Percentiles rank a stretch among this genome's conserved stretches.
phyloP scores from a whole-genome alignment of 2,888 invertebrate genomes.

The Myopa testacea region DNA sequence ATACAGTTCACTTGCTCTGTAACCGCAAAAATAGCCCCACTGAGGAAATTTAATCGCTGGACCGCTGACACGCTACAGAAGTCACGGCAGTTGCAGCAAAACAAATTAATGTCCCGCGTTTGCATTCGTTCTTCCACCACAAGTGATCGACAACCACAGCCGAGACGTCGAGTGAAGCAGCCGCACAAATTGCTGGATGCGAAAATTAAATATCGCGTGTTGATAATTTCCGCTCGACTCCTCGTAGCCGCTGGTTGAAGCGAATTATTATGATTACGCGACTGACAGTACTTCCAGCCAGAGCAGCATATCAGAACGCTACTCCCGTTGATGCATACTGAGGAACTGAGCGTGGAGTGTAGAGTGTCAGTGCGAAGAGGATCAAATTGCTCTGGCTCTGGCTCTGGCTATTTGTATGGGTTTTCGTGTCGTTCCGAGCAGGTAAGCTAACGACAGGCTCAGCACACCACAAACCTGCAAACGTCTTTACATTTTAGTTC shows the following conservation, averaged over 20 bases:
- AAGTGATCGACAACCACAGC: conserved; percentile 22
- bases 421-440: neutral
- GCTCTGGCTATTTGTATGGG: conserved; percentile 11
- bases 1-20: conserved; percentile 42
- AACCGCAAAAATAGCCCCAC: conserved; percentile 44
- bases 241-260: conserved; percentile 32
- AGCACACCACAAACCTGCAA: neutral
- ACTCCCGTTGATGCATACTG: neutral
- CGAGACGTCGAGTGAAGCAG: conserved; percentile 31
- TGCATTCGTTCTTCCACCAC: conserved; percentile 23
- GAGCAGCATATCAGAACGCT: neutral
- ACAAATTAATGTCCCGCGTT: conserved; percentile 37
- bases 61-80: conserved; percentile 44
- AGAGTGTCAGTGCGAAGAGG: conserved; percentile 26
- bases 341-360: neutral
- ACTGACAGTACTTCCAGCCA: conserved; percentile 33
- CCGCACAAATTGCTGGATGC: conserved; percentile 41
- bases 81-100: conserved; percentile 33
- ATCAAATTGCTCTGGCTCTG: conserved; percentile 29
- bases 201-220: conserved; percentile 43
- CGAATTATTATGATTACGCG: conserved; percentile 43
- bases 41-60: conserved; percentile 42
- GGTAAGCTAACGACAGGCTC: neutral
- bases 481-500: too few relatives aligned
- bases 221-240: conserved; percentile 41